Base-by-base conservation (phyloP, 2,113 vertebrate genomes). In the Oxygymnocypris stewartii region DNA sequence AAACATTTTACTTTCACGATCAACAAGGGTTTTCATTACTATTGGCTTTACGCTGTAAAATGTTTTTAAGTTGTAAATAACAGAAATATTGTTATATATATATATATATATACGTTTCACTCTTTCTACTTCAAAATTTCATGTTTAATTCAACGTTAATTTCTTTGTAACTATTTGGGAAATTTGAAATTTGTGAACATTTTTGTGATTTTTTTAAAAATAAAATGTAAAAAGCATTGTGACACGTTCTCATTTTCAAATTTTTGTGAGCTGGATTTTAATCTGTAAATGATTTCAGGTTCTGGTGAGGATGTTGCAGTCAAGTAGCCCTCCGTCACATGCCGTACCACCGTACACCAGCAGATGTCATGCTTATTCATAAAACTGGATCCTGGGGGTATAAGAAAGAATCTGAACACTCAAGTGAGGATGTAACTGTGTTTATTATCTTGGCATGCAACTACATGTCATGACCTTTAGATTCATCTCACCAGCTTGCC, bases 361-460 rank as follows among this genome's bases (percentile, higher is more conserved):
- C 79, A 87, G 86, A 84, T 83, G 86, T 47, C 69, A 44, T 71
- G 28, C 35, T 86, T 65, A 51, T 49, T 85, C 37, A 69, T 20
- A 82, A 14, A 81, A 51, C 61, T 37, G 31, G n/a, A 78, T 54
- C 25, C 42, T 67, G 0, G 44, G 10, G 8, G 9, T 18, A n/a
- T n/a, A 88, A 54, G 65, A 77, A 91, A 79, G 28, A 77, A 23
- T 35, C 13, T 13, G 42, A 2, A 65, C 84, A 49, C 59, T 82
- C 74, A 13, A 51, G 44, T 47, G 47, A 61, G 81, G 84, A 80
- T 79, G 65, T 84, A 87, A 91, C 89, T 88, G 79, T 88, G 93
- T 94, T 96, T 95, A 93, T 98, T 94, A 97, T 97, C 96, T 92
- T 94, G 95, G 96, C 97, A 99, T 98, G 97, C 97, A 97, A 95